Percentiles rank a stretch among this genome's conserved stretches.
Conservation (phyloP, 2,797 vertebrate species). For the Karalla daura region DNA sequence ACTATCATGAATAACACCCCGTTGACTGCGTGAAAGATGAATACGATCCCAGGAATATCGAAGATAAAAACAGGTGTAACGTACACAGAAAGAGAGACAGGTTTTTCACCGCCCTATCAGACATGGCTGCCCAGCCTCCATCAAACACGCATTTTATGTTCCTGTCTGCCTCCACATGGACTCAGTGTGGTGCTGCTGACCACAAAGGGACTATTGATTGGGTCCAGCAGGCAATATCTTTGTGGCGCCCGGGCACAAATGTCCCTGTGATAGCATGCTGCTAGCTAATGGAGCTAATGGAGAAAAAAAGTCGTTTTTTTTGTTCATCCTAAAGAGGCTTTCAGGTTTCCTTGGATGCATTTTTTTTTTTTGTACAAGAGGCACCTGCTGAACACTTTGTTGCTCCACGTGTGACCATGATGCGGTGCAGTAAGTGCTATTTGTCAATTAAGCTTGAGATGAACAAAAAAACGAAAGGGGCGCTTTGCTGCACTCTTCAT, state of each 20-base stretch:
- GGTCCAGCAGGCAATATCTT: conserved; percentile 55
- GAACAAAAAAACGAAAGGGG: no score
- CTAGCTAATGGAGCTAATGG: conserved; percentile 50
- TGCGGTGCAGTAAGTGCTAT: no score
- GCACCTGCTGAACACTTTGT: not conserved
- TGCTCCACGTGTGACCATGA: conserved; percentile 4
- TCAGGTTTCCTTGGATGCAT: not conserved
- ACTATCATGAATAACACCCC: conserved; percentile 25
- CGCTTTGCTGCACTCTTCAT: no score
- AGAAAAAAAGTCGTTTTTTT: conserved; percentile 7
- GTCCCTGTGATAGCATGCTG: conserved; percentile 53
- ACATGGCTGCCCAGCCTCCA: conserved; percentile 30
- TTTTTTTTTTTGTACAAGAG: not conserved
- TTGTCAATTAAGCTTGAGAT: not conserved
- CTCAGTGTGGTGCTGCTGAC: conserved; percentile 59
- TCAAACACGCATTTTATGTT: conserved; percentile 62
- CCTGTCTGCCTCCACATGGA: conserved; percentile 56
- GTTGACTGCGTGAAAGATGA: conserved; percentile 28
- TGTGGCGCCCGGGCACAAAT: conserved; percentile 47
- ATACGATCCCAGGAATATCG: conserved; percentile 28
- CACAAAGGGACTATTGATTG: conserved; percentile 73
- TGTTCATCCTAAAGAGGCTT: conserved; percentile 19
- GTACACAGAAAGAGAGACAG: conserved; percentile 15
- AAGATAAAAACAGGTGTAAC: conserved; percentile 37
- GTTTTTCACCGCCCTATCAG: conserved; percentile 42